Evolutionary conservation across 2,797 vertebrate genomes (phyloP).

Genomic region (Neopelma chrysocephalum): DNA sequence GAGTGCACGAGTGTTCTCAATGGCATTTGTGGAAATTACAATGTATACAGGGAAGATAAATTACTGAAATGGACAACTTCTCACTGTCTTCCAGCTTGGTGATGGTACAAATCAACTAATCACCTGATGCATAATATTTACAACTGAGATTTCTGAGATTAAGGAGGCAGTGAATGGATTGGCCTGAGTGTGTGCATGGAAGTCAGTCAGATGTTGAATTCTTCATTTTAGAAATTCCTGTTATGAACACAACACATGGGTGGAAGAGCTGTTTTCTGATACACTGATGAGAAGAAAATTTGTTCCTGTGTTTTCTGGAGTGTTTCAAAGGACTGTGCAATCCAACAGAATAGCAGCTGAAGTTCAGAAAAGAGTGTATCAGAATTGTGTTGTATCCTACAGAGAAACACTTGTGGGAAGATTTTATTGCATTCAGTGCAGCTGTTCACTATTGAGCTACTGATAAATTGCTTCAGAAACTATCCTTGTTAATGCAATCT

Average conservation of each 20-base stretch:
- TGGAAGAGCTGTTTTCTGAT: not conserved
- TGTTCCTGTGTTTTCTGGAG: not conserved
- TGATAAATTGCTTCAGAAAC: conserved; percentile 4
- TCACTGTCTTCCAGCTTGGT: not conserved
- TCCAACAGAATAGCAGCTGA: not conserved
- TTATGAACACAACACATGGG: not conserved
- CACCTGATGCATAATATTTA: not conserved
- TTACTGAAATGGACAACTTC: not conserved
- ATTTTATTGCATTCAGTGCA: not conserved
- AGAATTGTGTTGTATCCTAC: not conserved
- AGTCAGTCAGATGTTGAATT: not conserved
- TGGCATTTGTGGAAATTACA: not conserved
- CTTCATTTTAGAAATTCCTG: not conserved
- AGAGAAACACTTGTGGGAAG: not conserved
- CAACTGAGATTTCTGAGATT: not conserved
- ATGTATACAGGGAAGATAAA: not conserved
- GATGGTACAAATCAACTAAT: not conserved
- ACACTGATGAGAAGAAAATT: not conserved
- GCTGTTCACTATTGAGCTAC: not conserved
- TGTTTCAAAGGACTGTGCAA: not conserved
- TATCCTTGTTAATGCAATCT: not conserved
- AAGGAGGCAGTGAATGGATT: not conserved
- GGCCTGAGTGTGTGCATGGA: not conserved
- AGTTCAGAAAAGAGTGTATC: not conserved
- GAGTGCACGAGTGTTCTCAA: not conserved